These are phyloP conservation scores for Caenorhabditis brenneri DNA, from an alignment of 1,140 invertebrate genomes.

Conservation along the genomic window DNA sequence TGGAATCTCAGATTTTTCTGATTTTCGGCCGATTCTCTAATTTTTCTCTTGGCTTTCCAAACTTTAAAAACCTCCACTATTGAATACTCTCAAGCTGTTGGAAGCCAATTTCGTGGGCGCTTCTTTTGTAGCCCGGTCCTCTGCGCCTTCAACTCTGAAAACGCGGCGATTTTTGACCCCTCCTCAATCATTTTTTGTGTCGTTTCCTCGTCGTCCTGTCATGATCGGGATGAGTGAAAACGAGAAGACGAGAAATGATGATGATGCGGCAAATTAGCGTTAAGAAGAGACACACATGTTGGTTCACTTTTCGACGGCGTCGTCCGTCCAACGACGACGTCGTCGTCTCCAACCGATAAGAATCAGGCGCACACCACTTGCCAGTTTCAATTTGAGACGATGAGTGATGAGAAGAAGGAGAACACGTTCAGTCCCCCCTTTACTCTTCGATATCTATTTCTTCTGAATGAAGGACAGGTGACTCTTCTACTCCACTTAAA, in stretches of 20 bases:
- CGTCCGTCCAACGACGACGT: too few relatives aligned
- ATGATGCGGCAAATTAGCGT: conserved; percentile 31
- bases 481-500: not conserved
- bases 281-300: not conserved
- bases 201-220: not conserved
- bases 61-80: too few relatives aligned
- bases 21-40: too few relatives aligned
- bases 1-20: too few relatives aligned
- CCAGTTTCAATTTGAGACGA: conserved; percentile 41
- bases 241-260: not conserved
- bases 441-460: not conserved
- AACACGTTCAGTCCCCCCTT: not conserved
- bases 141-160: too few relatives aligned
- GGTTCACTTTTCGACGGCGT: too few relatives aligned
- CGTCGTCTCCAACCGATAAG: not conserved
- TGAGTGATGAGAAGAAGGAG: conserved; percentile 36
- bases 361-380: conserved; percentile 43
- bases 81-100: too few relatives aligned
- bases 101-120: too few relatives aligned
- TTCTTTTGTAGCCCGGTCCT: too few relatives aligned
- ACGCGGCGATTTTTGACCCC: too few relatives aligned
- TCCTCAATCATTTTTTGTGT: not conserved
- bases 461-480: conserved; percentile 13
- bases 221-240: not conserved
- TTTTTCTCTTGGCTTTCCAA: too few relatives aligned